Percentiles rank a stretch among this genome's conserved stretches.
These are phyloP conservation scores for Eleginops maclovinus DNA, from an alignment of 2,113 vertebrate genomes.

Conservation along the genomic window DNA sequence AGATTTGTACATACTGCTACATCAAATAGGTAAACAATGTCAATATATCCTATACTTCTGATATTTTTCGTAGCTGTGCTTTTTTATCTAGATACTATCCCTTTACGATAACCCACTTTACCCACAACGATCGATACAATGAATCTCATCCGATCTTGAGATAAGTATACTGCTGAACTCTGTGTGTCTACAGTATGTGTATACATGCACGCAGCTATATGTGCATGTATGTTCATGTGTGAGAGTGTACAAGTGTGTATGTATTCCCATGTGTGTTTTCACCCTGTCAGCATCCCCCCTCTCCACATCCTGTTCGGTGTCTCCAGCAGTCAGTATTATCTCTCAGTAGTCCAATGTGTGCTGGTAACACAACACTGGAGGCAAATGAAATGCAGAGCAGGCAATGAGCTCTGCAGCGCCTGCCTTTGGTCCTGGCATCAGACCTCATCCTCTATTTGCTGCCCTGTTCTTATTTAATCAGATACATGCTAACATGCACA, in stretches of 20 bases:
- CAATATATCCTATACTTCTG: neutral
- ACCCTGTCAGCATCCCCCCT: slow-evolving; percentile 39
- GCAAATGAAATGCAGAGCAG: slow-evolving; percentile 65
- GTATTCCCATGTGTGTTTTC: slow-evolving; percentile 20
- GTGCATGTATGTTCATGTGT: neutral
- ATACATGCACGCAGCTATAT: slow-evolving; percentile 2
- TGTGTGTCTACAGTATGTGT: neutral
- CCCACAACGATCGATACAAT: slow-evolving; percentile 23
- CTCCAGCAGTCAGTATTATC: slow-evolving; percentile 56
- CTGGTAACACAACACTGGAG: slow-evolving; percentile 71
- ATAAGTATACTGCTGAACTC: neutral
- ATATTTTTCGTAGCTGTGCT: neutral
- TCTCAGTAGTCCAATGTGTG: slow-evolving; percentile 45
- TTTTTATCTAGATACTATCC: neutral
- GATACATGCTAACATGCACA: slow-evolving; percentile 21
- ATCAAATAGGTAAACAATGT: neutral
- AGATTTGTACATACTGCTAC: neutral
- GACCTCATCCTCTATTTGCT: slow-evolving; percentile 35
- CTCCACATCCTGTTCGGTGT: slow-evolving; percentile 63
- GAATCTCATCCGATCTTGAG: slow-evolving; percentile 3
- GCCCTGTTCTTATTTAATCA: slow-evolving; percentile 7
- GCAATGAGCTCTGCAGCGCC: slow-evolving; percentile 57
- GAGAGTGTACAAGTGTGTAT: neutral
- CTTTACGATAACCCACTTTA: neutral
- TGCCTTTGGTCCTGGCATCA: slow-evolving; percentile 40